These are phyloP conservation scores for Sinopyrophorus schimmeli DNA, from an alignment of 2,888 invertebrate species.

Conservation along the genomic window DNA sequence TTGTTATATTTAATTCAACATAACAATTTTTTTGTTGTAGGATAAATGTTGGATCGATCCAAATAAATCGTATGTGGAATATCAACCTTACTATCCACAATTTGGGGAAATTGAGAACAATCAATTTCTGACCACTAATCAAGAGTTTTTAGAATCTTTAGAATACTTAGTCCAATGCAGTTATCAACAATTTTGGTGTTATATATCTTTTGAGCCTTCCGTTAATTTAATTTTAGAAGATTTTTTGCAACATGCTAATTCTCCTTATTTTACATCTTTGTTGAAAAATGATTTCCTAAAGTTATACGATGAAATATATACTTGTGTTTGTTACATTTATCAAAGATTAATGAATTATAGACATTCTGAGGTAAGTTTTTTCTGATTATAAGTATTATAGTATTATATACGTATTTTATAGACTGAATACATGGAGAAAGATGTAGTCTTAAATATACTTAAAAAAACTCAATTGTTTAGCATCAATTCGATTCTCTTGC, in stretches of 20 bases:
- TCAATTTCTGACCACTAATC: constrained; percentile 43
- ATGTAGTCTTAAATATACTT: constrained; percentile 43
- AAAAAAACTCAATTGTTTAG: constrained; percentile 46
- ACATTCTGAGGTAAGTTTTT: constrained; percentile 67
- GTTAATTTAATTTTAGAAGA: constrained; percentile 43
- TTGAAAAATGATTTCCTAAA: constrained; percentile 55
- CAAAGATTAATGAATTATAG: constrained; percentile 78
- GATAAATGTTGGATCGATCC: constrained; percentile 45
- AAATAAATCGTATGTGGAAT: constrained; percentile 39
- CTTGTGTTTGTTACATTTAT: constrained; percentile 70
- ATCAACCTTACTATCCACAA: constrained; percentile 46
- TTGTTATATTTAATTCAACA: too few species aligned
- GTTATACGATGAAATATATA: constrained; percentile 63
- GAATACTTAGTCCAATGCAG: constrained; percentile 48
- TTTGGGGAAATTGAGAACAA: constrained; percentile 43
- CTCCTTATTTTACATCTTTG: constrained; percentile 50
- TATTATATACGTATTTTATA: constrained; percentile 36
- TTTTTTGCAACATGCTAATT: constrained; percentile 48
- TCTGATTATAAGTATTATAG: constrained; percentile 5
- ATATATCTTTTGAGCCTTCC: constrained; percentile 46
- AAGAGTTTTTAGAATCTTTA: constrained; percentile 44
- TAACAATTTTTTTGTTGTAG: constrained; percentile 28
- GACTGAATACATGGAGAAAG: constrained; percentile 48
- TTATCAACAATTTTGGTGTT: constrained; percentile 55
- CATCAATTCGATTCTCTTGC: constrained; percentile 45